Conservation (phyloP, 2,113 vertebrate species). For the Aegithalos caudatus region DNA sequence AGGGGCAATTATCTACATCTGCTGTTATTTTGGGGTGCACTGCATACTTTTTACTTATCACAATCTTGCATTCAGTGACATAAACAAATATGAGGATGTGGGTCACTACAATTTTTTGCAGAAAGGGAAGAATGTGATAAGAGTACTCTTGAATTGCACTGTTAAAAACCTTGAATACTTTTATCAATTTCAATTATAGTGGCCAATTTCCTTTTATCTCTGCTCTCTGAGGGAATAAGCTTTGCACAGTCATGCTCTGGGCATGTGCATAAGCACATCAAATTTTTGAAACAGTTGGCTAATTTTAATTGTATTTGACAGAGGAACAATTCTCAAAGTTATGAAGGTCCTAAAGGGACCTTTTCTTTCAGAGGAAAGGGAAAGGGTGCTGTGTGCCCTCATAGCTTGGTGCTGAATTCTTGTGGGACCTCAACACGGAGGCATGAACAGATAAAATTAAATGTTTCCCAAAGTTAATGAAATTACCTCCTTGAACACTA, state of each 20-base stretch:
- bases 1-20: not conserved
- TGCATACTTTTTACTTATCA: not conserved
- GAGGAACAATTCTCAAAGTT: not conserved
- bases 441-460: not conserved
- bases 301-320: not conserved
- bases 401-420: not conserved
- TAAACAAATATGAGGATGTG: constrained; percentile 16
- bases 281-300: not conserved
- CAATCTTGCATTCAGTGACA: not conserved
- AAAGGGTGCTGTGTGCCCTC: not conserved
- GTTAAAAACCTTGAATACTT: not conserved
- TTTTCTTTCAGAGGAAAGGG: not conserved
- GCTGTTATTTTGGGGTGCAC: not conserved
- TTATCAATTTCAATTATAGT: not conserved
- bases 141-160: not conserved
- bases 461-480: not conserved
- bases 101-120: not conserved
- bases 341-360: not conserved
- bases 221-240: not conserved
- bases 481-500: not conserved
- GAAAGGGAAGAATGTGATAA: not conserved
- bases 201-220: not conserved
- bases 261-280: not conserved
- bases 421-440: not conserved
- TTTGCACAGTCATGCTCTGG: not conserved